phyloP scores from a whole-genome alignment of 1,140 invertebrate genomes.

The Drosophila ogumai region DNA sequence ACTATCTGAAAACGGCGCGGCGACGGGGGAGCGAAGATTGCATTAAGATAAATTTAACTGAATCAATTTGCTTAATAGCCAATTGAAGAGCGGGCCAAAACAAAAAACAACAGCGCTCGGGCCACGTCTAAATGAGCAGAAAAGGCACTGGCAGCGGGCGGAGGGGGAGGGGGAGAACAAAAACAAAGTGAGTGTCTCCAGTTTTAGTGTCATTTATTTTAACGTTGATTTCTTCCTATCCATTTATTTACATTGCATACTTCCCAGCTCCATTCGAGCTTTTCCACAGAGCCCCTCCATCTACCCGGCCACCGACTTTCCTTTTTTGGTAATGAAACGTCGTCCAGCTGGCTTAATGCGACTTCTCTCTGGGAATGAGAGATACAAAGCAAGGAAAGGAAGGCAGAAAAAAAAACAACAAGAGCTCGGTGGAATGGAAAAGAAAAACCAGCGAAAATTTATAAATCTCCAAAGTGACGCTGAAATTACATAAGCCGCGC shows the following conservation, averaged over 20 bases:
- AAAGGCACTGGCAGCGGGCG: slow-evolving; percentile 17
- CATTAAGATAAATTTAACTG: slow-evolving; percentile 85
- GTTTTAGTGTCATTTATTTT: slow-evolving; percentile 83
- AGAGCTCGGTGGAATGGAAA: slow-evolving; percentile 28
- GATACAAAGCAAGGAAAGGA: slow-evolving; percentile 22
- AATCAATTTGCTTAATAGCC: slow-evolving; percentile 85
- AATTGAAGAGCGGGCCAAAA: slow-evolving; percentile 79
- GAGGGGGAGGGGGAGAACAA: slow-evolving; percentile 25
- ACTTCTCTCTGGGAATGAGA: slow-evolving; percentile 53
- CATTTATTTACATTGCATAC: slow-evolving; percentile 83
- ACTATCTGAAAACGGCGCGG: slow-evolving; percentile 61
- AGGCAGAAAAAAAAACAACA: slow-evolving; percentile 14
- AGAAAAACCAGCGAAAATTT: slow-evolving; percentile 67
- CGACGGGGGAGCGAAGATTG: slow-evolving; percentile 70
- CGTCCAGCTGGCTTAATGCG: slow-evolving; percentile 78
- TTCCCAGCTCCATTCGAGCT: slow-evolving; percentile 52
- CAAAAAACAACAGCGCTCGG: slow-evolving; percentile 42
- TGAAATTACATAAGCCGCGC: slow-evolving; percentile 75
- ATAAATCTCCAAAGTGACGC: slow-evolving; percentile 79
- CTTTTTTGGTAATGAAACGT: slow-evolving; percentile 72
- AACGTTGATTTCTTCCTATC: slow-evolving; percentile 83
- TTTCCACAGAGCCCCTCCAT: slow-evolving; percentile 21
- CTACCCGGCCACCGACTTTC: slow-evolving; percentile 1
- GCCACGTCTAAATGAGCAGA: slow-evolving; percentile 37
- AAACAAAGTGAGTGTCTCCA: slow-evolving; percentile 75